A percentile compares a stretch with the other conserved stretches of the same genome.
Conservation (phyloP, 2,797 vertebrate genomes). For the Garrulus glandarius region DNA sequence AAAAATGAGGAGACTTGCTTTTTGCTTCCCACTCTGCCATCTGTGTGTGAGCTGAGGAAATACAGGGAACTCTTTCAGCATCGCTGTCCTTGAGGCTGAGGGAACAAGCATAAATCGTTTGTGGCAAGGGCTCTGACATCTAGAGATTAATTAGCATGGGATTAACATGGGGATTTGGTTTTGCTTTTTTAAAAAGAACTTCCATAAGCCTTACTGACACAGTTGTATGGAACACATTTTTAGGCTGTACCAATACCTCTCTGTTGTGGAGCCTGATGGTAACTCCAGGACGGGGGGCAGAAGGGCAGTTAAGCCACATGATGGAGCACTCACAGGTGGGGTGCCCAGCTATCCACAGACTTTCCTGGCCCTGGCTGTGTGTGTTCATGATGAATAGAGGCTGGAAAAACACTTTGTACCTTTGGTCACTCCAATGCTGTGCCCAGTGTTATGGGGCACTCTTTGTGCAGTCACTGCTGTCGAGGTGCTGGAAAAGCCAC, state of each 20-base stretch:
- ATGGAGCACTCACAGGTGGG: not conserved
- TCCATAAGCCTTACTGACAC: not conserved
- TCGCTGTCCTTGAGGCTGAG: not conserved
- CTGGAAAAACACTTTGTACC: not conserved
- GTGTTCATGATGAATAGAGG: not conserved
- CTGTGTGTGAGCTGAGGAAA: not conserved
- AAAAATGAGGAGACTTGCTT: not conserved
- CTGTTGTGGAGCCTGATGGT: not conserved
- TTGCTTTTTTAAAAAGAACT: not conserved
- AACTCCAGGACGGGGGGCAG: not conserved
- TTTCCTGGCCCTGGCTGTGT: not conserved
- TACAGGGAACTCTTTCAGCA: not conserved
- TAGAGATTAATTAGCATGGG: not conserved
- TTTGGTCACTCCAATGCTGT: rapidly evolving
- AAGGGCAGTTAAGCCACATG: not conserved
- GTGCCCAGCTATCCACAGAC: not conserved
- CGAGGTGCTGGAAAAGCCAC: not conserved
- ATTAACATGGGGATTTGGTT: not conserved
- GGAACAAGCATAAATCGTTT: not conserved
- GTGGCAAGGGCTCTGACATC: not conserved
- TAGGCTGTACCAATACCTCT: not conserved
- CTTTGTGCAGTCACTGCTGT: not conserved
- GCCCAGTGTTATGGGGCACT: rapidly evolving
- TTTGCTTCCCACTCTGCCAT: not conserved
- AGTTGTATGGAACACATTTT: not conserved